These are phyloP conservation scores for Noctua fimbriata DNA, from an alignment of 2,888 invertebrate genomes.

Conservation along the genomic window DNA sequence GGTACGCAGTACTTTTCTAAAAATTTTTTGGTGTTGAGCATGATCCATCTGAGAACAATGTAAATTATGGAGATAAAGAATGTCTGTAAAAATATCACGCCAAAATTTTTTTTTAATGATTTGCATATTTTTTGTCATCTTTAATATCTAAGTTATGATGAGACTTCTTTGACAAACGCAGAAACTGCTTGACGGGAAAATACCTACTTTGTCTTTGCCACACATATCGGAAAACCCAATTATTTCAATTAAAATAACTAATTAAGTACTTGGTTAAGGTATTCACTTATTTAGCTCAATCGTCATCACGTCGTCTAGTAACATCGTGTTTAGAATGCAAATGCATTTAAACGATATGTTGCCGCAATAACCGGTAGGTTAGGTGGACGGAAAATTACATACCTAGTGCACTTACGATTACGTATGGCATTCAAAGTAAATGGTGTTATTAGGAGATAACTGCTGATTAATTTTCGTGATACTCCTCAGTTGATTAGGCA, in stretches of 20 bases:
- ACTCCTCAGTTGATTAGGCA: not conserved
- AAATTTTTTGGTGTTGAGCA: slow-evolving; percentile 72
- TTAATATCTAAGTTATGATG: slow-evolving; percentile 1
- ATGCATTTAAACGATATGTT: slow-evolving; percentile 12
- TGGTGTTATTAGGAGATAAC: not conserved
- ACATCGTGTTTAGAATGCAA: not conserved
- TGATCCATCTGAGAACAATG: slow-evolving; percentile 78
- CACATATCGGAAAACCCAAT: not conserved
- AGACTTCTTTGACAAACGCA: not conserved
- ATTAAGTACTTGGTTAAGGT: not conserved
- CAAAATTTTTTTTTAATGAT: slow-evolving; percentile 11
- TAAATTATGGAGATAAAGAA: slow-evolving; percentile 8
- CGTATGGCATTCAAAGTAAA: not conserved
- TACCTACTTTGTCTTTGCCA: not conserved
- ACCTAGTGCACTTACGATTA: not conserved
- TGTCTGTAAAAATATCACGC: not conserved
- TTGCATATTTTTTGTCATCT: slow-evolving; percentile 6
- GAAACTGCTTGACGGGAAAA: not conserved
- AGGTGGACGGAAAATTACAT: not conserved
- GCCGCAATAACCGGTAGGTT: slow-evolving; percentile 1
- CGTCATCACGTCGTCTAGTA: not conserved
- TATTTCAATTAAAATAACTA: not conserved
- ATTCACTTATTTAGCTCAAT: not conserved
- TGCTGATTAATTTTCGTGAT: not conserved
- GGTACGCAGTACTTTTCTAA: slow-evolving; percentile 72